A percentile compares a stretch with the other conserved stretches of the same genome.
These are phyloP conservation scores for Luehdorfia chinensis DNA, from an alignment of 1,140 invertebrate genomes.

Conservation along the genomic window DNA sequence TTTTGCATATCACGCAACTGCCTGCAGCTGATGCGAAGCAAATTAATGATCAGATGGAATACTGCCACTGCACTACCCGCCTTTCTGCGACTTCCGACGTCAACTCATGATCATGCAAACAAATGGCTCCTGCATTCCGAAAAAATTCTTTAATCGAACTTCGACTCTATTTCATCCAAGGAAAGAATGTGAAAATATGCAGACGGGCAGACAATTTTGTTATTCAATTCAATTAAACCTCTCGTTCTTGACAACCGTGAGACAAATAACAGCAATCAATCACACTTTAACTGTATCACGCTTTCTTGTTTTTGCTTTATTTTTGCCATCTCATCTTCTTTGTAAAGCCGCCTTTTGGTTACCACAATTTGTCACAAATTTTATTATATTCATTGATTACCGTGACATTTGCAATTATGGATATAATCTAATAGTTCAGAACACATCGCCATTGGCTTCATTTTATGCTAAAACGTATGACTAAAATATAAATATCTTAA, in stretches of 20 bases:
- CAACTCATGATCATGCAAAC: slow-evolving; percentile 19
- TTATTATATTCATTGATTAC: slow-evolving; percentile 54
- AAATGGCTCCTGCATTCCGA: slow-evolving; percentile 22
- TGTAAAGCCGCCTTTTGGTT: slow-evolving; percentile 45
- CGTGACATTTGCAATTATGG: slow-evolving; percentile 31
- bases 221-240: slow-evolving; percentile 66
- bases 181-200: slow-evolving; percentile 30
- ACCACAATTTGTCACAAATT: slow-evolving; percentile 65
- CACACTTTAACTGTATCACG: slow-evolving; percentile 72
- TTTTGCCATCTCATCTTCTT: slow-evolving; percentile 43
- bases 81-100: slow-evolving; percentile 37
- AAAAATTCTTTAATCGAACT: slow-evolving; percentile 23
- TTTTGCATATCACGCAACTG: slow-evolving; percentile 57
- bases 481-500: slow-evolving; percentile 55
- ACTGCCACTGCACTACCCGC: slow-evolving; percentile 31
- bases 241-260: slow-evolving; percentile 39
- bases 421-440: slow-evolving; percentile 14
- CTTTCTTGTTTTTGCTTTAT: slow-evolving; percentile 45
- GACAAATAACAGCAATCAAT: slow-evolving; percentile 54
- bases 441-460: neutral
- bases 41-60: slow-evolving; percentile 67
- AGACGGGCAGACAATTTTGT: slow-evolving; percentile 44
- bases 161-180: slow-evolving; percentile 29
- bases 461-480: neutral
- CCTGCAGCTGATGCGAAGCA: slow-evolving; percentile 40